phyloP scores from a whole-genome alignment of 1,140 invertebrate genomes.

The Drosophila trapezifrons region DNA sequence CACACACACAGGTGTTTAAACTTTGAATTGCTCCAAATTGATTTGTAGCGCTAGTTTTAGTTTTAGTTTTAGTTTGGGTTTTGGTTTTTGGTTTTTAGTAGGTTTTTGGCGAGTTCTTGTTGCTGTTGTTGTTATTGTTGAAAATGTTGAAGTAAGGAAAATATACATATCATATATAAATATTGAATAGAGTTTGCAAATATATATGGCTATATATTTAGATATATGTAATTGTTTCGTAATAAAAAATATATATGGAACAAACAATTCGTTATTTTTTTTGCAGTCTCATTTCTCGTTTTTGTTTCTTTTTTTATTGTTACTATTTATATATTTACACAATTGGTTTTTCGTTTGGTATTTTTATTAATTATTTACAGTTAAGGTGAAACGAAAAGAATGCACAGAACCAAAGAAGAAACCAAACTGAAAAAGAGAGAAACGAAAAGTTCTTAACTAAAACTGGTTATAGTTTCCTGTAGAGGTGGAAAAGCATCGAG shows the following conservation, averaged over 20 bases:
- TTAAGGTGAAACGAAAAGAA: constrained; percentile 54
- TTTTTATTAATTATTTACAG: constrained; percentile 79
- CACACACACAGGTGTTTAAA: constrained; percentile 41
- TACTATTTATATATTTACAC: constrained; percentile 74
- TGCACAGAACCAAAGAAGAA: constrained; percentile 63
- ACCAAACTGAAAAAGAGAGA: constrained; percentile 57
- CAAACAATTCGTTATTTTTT: constrained; percentile 70
- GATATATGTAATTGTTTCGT: constrained; percentile 69
- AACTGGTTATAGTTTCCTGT: constrained; percentile 65
- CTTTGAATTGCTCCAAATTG: constrained; percentile 55
- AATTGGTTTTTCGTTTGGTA: constrained; percentile 46
- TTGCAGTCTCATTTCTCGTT: constrained; percentile 55
- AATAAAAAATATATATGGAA: constrained; percentile 62
- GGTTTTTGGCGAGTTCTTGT: constrained; percentile 42
- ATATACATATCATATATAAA: constrained; percentile 82
- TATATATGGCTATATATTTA: constrained; percentile 76
- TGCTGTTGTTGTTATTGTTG: constrained; percentile 60
- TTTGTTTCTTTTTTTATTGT: constrained; percentile 38
- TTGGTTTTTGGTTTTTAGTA: constrained; percentile 39
- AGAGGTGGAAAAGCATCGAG: constrained; percentile 7
- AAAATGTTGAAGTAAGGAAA: constrained; percentile 70
- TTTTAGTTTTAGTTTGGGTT: constrained; percentile 41
- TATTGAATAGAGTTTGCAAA: constrained; percentile 80
- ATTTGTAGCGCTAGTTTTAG: constrained; percentile 55
- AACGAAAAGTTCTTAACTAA: constrained; percentile 57